Percentiles rank a stretch among this genome's conserved stretches.
Conservation (phyloP, 2,113 vertebrate species). For the Lagenorhynchus albirostris region DNA sequence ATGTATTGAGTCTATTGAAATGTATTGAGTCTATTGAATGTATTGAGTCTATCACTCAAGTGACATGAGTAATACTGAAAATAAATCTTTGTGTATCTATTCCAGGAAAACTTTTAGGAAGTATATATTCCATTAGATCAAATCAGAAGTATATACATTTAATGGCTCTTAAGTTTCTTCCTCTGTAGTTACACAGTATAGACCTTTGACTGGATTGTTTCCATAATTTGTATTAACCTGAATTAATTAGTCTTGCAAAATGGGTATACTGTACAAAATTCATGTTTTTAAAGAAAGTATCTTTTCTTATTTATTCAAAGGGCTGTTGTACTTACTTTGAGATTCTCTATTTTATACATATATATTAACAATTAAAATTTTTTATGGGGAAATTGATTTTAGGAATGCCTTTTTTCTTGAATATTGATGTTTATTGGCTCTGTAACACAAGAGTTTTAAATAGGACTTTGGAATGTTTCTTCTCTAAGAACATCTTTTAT, state of each 20-base stretch:
- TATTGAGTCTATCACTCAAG: neutral
- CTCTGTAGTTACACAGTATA: neutral
- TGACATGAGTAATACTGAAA: constrained; percentile 6
- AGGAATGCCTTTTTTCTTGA: neutral
- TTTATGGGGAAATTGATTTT: neutral
- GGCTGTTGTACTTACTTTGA: neutral
- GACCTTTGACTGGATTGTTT: neutral
- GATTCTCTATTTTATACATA: neutral
- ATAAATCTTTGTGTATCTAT: neutral
- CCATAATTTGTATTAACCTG: neutral
- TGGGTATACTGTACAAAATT: neutral
- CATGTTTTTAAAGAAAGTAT: neutral
- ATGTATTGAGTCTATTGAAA: neutral
- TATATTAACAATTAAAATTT: neutral
- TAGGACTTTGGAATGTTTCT: neutral
- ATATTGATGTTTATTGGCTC: neutral
- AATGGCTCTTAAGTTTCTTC: neutral
- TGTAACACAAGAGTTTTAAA: neutral
- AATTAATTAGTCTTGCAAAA: neutral
- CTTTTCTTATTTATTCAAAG: neutral
- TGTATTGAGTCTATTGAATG: neutral
- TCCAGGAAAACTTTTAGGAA: neutral
- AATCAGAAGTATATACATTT: constrained; percentile 8
- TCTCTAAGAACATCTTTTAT: neutral
- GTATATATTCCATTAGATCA: neutral